Evolutionary conservation across 1,140 invertebrate genomes (phyloP), one percentile per base, ranked within the genome.

Genomic region (Pseudomyrmex flavicornis): DNA sequence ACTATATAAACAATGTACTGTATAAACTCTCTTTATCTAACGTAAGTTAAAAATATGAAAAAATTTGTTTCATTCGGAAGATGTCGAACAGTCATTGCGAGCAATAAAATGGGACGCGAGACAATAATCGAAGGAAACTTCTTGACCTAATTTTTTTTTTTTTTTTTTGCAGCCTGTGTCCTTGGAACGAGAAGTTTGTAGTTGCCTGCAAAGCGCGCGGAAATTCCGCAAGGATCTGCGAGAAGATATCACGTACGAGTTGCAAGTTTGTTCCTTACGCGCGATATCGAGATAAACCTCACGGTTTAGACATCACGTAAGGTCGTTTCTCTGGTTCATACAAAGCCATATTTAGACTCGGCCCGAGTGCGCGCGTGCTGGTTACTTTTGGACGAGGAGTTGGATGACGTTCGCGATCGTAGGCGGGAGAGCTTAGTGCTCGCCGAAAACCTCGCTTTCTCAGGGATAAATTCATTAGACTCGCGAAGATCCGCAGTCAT

Each of bases 331-430:
- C 17, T 56, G 52, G n/a, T 84, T 65, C 59, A 35, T n/a, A 54
- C 62, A 85, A 86, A 80, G 56, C 73, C 85, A 85, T 86, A 85
- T 86, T 86, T 86, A 86, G 83, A 84, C 54, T 50, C 26, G 66
- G n/a, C 74, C 61, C 66, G 48, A 74, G 52, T 48, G 13, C 56
- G 52, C n/a, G 10, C n/a, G 10, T 2, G 35, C 12, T 26, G 72
- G 44, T 85, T 85, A 85, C 84, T 85, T 77, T 77, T 77, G 52
- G 82, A 77, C 50, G 50, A 65, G 50, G 50, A 22, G 20, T 50
- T 65, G 82, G 22, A 84, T 68, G 62, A 70, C 59, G 61, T n/a
- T 35, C 22, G 54, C 7, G 15, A 70, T 61, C 17, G 82, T 84
- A 52, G 50, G 58, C 65, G 82, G 52, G 13, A 10, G 13, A 46